Conservation (phyloP, 2,797 vertebrate genomes). For the Sarcophilus harrisii region DNA sequence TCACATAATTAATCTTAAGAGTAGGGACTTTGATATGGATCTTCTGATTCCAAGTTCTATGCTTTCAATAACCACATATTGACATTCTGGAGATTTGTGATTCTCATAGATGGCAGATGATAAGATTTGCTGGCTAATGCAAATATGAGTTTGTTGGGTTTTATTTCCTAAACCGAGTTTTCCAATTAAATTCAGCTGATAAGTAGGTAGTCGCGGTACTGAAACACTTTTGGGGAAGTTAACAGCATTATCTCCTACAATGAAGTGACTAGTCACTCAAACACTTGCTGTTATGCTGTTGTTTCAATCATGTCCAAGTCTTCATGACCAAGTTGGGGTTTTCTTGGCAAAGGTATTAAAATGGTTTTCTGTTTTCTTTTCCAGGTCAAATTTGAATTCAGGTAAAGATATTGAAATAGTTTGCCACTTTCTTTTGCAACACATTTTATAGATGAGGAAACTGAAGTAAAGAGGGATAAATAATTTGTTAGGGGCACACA, state of each 20-base stretch:
- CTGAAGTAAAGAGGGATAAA: no score
- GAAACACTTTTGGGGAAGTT: not conserved
- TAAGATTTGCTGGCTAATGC: not conserved
- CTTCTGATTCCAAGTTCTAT: not conserved
- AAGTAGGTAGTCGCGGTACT: not conserved
- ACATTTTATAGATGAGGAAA: no score
- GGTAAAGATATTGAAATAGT: not conserved
- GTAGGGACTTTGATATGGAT: not conserved
- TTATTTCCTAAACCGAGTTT: constrained; percentile 28
- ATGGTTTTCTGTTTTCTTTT: not conserved
- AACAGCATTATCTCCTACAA: not conserved
- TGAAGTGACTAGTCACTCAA: not conserved
- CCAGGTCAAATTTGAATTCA: not conserved
- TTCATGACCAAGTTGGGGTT: not conserved
- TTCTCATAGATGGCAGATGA: not conserved
- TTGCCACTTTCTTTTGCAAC: not conserved
- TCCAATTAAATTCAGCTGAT: constrained; percentile 6
- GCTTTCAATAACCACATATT: not conserved
- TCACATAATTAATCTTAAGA: constrained; percentile 8
- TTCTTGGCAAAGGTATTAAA: not conserved
- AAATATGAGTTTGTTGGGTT: not conserved
- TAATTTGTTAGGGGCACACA: no score
- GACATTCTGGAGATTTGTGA: not conserved
- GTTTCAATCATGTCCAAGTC: not conserved
- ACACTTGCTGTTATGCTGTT: not conserved